phyloP scores from a whole-genome alignment of 2,888 invertebrate species.

The Corbicula japonica region DNA sequence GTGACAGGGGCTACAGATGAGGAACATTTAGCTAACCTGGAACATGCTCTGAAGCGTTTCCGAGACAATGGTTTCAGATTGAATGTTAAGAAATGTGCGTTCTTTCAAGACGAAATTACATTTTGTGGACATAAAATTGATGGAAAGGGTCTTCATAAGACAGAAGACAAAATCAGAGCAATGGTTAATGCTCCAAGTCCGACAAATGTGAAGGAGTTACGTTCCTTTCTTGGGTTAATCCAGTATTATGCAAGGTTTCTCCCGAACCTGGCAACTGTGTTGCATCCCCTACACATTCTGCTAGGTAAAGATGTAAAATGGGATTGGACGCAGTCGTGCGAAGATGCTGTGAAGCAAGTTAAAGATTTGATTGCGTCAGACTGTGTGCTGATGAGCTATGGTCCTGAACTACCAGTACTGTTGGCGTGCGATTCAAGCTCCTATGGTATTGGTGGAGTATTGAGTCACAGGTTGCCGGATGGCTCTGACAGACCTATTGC shows the following conservation, averaged over 20 bases:
- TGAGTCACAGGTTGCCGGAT: constrained; percentile 59
- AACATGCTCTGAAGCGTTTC: constrained; percentile 33
- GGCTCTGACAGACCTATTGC: constrained; percentile 54
- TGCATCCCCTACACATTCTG: constrained; percentile 39
- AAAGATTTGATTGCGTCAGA: constrained; percentile 72
- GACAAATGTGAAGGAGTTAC: constrained; percentile 35
- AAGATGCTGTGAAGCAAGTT: constrained; percentile 44
- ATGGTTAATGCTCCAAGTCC: constrained; percentile 40
- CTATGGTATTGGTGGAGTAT: constrained; percentile 82
- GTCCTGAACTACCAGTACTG: constrained; percentile 75
- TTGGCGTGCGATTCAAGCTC: constrained; percentile 85
- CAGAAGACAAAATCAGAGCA: constrained; percentile 44
- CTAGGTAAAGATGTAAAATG: constrained; percentile 31
- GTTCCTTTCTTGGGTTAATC: constrained; percentile 44
- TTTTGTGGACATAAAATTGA: constrained; percentile 56
- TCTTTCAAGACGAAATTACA: constrained; percentile 41
- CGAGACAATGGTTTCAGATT: constrained; percentile 32
- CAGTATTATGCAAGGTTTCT: constrained; percentile 51
- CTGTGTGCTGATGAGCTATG: constrained; percentile 78
- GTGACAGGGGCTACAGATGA: constrained; percentile 37
- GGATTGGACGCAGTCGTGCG: constrained; percentile 44
- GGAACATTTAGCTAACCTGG: constrained; percentile 39
- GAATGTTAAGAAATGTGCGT: constrained; percentile 51
- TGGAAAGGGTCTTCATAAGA: constrained; percentile 48
- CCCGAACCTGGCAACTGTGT: constrained; percentile 37